Evolutionary conservation across 2,888 invertebrate species (phyloP).

Genomic region (Allophyes oxyacanthae): DNA sequence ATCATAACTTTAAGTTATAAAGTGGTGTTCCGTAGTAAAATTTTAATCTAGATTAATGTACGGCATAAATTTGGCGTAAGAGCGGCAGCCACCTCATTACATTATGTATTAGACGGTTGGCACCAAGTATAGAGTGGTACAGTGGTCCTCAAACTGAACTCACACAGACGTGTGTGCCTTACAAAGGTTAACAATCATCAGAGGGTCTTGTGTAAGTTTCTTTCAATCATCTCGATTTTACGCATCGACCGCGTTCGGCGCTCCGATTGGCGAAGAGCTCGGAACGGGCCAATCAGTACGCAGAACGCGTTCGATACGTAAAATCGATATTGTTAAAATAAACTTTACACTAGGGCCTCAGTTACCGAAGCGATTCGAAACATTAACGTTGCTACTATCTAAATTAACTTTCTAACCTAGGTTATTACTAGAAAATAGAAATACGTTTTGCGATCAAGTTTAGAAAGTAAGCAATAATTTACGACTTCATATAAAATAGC

Average conservation of each 20-base stretch:
- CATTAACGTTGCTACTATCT: conserved; percentile 35
- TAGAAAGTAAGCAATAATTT: conserved; percentile 55
- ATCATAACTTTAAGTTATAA: conserved; percentile 18
- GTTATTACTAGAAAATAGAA: conserved; percentile 41
- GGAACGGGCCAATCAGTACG: no score
- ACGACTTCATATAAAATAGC: conserved; percentile 34
- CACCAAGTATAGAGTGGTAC: conserved; percentile 38
- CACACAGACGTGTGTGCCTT: neutral
- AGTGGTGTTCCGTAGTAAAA: conserved; percentile 26
- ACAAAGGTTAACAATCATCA: neutral
- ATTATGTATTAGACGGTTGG: conserved; percentile 72
- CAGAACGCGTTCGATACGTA: no score
- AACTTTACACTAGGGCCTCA: no score
- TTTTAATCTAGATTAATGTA: conserved; percentile 54
- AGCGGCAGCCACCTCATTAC: conserved; percentile 61
- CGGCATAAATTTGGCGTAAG: conserved; percentile 67
- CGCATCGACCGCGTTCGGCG: no score
- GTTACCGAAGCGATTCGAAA: conserved; percentile 25
- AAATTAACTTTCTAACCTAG: conserved; percentile 54
- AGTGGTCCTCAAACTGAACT: conserved; percentile 42
- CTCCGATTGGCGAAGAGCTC: no score
- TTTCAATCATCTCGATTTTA: no score
- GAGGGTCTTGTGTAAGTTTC: no score
- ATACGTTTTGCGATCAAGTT: conserved; percentile 44
- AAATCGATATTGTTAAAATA: no score